These are phyloP conservation scores for Pyxicephalus adspersus DNA, from an alignment of 2,113 vertebrate genomes.

Conservation along the genomic window DNA sequence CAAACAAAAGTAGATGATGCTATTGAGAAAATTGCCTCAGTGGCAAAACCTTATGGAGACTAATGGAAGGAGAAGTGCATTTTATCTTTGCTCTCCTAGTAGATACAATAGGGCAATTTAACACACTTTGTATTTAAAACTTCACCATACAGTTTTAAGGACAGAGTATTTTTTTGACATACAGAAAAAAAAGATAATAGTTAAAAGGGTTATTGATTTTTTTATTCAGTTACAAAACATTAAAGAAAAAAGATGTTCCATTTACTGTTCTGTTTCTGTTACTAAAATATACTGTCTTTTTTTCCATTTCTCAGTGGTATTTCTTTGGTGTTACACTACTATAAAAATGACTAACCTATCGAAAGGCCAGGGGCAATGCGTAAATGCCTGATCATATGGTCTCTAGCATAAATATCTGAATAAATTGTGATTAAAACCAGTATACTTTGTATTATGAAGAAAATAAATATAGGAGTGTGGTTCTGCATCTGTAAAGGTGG, in stretches of 20 bases:
- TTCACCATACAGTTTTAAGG: background rate
- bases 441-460: too few species aligned
- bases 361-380: background rate
- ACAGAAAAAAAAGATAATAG: constrained; percentile 1
- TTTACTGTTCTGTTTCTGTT: background rate
- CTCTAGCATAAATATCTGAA: background rate
- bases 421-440: background rate
- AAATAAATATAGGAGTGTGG: background rate
- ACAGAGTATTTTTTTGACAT: constrained; percentile 8
- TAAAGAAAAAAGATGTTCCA: background rate
- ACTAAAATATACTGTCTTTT: too few species aligned
- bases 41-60: constrained; percentile 9
- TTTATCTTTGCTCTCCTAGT: constrained; percentile 2
- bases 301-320: background rate
- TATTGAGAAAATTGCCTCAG: constrained; percentile 31
- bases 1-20: constrained; percentile 21
- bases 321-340: background rate
- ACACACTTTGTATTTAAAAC: background rate
- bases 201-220: background rate
- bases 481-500: background rate
- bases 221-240: background rate
- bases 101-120: constrained; percentile 30
- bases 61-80: constrained; percentile 27
- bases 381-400: background rate
- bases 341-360: background rate